Percentiles rank a stretch among this genome's conserved stretches.
These are phyloP conservation scores for Bruchidius siliquastri DNA, from an alignment of 2,888 invertebrate genomes.

Conservation along the genomic window DNA sequence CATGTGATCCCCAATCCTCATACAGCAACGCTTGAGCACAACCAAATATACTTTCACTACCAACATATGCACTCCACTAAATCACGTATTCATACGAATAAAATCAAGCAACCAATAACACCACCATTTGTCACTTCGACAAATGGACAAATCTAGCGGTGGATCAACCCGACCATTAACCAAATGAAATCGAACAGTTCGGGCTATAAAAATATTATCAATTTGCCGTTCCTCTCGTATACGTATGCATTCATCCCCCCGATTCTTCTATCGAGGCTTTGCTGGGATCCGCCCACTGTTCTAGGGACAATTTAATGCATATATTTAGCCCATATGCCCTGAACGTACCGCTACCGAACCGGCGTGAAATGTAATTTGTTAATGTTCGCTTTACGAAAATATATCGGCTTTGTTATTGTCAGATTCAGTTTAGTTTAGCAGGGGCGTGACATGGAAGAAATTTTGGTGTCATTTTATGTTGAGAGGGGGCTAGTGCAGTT, in stretches of 20 bases:
- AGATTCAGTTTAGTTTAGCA: conserved; percentile 35
- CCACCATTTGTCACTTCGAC: neutral
- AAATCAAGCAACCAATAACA: neutral
- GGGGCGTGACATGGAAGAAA: neutral
- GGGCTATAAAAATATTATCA: neutral
- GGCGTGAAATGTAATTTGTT: conserved; percentile 46
- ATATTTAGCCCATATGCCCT: conserved; percentile 46
- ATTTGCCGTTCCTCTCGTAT: neutral
- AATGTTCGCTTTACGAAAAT: conserved; percentile 34
- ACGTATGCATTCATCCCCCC: conserved; percentile 15
- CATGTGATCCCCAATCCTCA: too few species aligned
- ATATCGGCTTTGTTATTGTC: conserved; percentile 45
- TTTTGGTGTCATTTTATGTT: neutral
- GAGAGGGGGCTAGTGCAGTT: too few species aligned
- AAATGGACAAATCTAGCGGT: neutral
- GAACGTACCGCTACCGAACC: conserved; percentile 29
- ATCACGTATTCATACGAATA: neutral
- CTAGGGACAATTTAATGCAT: conserved; percentile 43
- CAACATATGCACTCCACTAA: neutral
- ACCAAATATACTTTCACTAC: too few species aligned
- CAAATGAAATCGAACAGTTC: neutral
- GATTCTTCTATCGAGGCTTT: conserved; percentile 17
- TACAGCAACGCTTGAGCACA: too few species aligned
- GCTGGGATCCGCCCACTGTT: conserved; percentile 38
- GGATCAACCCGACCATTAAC: neutral